Percentiles rank a stretch among this genome's conserved stretches.
Conservation (phyloP, 2,797 vertebrate genomes). For the Thalassophryne amazonica region DNA sequence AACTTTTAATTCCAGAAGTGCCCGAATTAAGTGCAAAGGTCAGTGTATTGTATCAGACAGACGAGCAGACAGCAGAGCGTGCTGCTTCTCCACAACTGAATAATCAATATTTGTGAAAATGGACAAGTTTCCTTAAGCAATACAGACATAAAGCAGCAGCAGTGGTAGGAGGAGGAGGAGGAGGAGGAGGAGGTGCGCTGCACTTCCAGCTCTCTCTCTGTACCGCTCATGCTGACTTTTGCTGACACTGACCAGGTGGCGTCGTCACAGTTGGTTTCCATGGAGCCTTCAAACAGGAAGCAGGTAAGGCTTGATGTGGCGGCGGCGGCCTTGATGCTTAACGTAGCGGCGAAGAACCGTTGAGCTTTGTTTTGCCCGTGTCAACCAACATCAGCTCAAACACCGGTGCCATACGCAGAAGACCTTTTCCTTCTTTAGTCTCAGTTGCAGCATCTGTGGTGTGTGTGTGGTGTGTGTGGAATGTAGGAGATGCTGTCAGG, state of each 20-base stretch:
- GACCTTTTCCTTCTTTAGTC: slow-evolving; percentile 20
- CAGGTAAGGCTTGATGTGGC: slow-evolving; percentile 63
- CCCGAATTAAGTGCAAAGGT: slow-evolving; percentile 14
- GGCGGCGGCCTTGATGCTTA: slow-evolving; percentile 44
- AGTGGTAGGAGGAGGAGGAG: no score
- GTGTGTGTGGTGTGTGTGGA: slow-evolving; percentile 20
- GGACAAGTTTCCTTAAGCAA: slow-evolving; percentile 14
- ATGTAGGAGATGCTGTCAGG: slow-evolving; percentile 51
- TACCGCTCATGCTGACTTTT: slow-evolving; percentile 57
- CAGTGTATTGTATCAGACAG: background rate
- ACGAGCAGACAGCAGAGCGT: background rate
- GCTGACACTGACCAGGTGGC: slow-evolving; percentile 77
- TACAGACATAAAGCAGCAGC: no score
- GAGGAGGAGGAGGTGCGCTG: background rate
- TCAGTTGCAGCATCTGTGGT: slow-evolving; percentile 51
- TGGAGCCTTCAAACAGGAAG: slow-evolving; percentile 50
- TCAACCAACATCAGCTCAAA: slow-evolving; percentile 77
- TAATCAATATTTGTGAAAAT: slow-evolving; percentile 16
- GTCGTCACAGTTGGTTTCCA: slow-evolving; percentile 67
- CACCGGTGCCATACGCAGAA: slow-evolving; percentile 2
- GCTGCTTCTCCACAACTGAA: background rate
- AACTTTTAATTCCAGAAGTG: background rate
- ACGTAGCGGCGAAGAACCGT: slow-evolving; percentile 58
- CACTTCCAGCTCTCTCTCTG: slow-evolving; percentile 2
- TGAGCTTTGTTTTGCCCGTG: slow-evolving; percentile 68